Percentiles rank a stretch among this genome's conserved stretches.
phyloP scores from a whole-genome alignment of 2,888 invertebrate genomes.

The Trichogramma evanescens region DNA sequence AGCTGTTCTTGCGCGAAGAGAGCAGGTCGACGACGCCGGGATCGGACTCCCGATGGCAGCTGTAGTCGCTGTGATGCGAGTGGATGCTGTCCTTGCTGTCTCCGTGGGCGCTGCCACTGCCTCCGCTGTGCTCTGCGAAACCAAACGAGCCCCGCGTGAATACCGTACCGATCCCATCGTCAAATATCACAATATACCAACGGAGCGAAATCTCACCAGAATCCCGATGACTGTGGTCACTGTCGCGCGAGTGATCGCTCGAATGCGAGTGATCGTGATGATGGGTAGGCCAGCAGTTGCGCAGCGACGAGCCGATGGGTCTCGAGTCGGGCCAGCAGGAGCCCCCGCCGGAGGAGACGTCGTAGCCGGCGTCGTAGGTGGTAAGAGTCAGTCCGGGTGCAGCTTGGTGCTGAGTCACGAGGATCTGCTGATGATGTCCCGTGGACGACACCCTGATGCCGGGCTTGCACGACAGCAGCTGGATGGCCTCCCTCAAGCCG shows the following conservation, averaged over 20 bases:
- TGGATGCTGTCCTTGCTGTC: conserved; percentile 45
- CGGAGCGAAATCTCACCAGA: conserved; percentile 28
- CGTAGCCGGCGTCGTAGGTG: conserved; percentile 40
- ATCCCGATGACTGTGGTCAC: conserved; percentile 27
- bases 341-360: conserved; percentile 12
- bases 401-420: conserved; percentile 40
- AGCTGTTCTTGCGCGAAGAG: conserved; percentile 55
- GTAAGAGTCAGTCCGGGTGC: conserved; percentile 45
- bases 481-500: conserved; percentile 61
- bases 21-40: conserved; percentile 38
- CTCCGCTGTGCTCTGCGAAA: conserved; percentile 39
- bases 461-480: conserved; percentile 57
- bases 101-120: conserved; percentile 39
- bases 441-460: conserved; percentile 39
- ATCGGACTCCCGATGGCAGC: conserved; percentile 40
- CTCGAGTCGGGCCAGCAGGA: conserved; percentile 40
- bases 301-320: conserved; percentile 32
- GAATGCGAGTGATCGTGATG: conserved; percentile 27
- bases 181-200: neutral
- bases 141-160: neutral
- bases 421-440: conserved; percentile 33
- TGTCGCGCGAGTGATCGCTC: conserved; percentile 42
- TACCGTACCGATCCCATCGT: neutral
- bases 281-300: conserved; percentile 38
- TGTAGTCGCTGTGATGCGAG: conserved; percentile 37